These are phyloP conservation scores for Elysia chlorotica DNA, from an alignment of 1,140 invertebrate species.

Conservation along the genomic window DNA sequence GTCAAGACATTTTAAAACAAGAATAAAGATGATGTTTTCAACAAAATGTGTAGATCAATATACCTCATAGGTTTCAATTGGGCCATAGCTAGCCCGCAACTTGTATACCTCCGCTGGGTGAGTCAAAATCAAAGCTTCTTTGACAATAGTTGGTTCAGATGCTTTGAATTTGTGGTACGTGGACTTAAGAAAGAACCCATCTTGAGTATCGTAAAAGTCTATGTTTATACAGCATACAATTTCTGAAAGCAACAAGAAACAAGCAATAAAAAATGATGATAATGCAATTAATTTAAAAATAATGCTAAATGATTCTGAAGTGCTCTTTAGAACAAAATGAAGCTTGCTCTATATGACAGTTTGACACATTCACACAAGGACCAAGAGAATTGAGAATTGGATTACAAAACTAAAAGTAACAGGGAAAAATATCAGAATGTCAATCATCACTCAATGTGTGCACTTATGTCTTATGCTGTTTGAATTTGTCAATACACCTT, in stretches of 20 bases:
- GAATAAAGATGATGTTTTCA: no score
- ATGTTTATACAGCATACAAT: conserved; percentile 34
- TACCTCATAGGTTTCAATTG: conserved; percentile 40
- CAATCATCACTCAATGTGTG: no score
- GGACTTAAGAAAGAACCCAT: conserved; percentile 49
- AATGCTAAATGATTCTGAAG: not conserved
- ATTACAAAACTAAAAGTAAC: not conserved
- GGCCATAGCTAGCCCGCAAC: conserved; percentile 39
- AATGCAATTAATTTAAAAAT: not conserved
- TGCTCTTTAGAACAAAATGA: not conserved
- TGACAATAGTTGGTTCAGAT: conserved; percentile 34
- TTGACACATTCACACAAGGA: not conserved
- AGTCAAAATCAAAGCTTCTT: conserved; percentile 43
- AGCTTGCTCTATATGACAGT: not conserved
- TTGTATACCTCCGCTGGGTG: conserved; percentile 40
- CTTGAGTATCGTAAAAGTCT: conserved; percentile 37
- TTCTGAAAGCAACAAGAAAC: not conserved
- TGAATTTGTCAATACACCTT: no score
- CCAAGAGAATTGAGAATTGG: not conserved
- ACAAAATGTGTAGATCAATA: no score
- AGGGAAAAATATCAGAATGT: no score
- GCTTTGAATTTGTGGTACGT: conserved; percentile 39
- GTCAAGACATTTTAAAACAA: no score
- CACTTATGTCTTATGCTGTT: no score
- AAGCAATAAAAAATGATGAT: not conserved